Evolutionary conservation across 2,113 vertebrate genomes (phyloP).

Genomic region (Pica pica): DNA sequence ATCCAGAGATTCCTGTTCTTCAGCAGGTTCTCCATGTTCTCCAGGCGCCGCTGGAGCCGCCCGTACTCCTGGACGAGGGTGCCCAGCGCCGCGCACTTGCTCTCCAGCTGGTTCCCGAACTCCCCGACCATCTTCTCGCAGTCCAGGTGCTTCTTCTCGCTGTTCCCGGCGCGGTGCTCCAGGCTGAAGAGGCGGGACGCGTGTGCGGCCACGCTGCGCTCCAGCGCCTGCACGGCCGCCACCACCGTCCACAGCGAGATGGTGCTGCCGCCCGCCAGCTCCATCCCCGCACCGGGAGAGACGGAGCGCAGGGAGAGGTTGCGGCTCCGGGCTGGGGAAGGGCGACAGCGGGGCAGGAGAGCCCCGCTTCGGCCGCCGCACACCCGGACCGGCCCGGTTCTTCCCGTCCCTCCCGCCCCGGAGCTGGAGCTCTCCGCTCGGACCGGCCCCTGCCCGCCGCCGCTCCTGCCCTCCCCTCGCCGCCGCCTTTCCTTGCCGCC

Average conservation of each 20-base stretch:
- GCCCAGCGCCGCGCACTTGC: constrained; percentile 60
- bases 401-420: not conserved
- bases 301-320: not conserved
- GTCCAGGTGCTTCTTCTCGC: constrained; percentile 62
- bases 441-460: not conserved
- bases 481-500: not conserved
- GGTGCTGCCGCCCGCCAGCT: constrained; percentile 36
- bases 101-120: constrained; percentile 67
- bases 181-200: constrained; percentile 62
- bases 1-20: constrained; percentile 62
- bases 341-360: too few species aligned
- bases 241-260: constrained; percentile 69
- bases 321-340: not conserved
- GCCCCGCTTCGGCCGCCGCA: not conserved
- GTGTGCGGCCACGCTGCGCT: constrained; percentile 67
- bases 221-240: constrained; percentile 66
- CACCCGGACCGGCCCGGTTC: not conserved
- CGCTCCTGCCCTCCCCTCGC: not conserved
- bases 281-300: not conserved
- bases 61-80: constrained; percentile 69
- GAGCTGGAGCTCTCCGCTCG: not conserved
- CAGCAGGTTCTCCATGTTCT: constrained; percentile 71
- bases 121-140: constrained; percentile 63
- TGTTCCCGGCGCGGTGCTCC: constrained; percentile 50
- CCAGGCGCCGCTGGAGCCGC: constrained; percentile 63